phyloP scores from a whole-genome alignment of 2,113 vertebrate species.

The Vidua macroura region DNA sequence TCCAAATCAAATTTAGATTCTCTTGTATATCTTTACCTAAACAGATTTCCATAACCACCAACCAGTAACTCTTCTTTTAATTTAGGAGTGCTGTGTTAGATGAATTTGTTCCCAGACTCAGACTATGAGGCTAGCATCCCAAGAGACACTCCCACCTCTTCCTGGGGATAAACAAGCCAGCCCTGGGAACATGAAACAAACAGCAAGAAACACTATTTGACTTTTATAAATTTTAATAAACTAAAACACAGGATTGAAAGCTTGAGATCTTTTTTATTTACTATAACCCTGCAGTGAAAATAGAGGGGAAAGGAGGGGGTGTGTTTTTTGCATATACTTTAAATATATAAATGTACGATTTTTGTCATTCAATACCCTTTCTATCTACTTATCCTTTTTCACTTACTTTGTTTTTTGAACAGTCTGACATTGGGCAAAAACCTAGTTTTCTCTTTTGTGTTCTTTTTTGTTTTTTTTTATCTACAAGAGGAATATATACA shows the following conservation, averaged over 20 bases:
- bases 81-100: conserved; percentile 27
- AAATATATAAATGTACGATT: background rate
- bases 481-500: background rate
- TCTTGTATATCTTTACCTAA: conserved; percentile 28
- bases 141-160: conserved; percentile 56
- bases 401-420: background rate
- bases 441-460: background rate
- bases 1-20: conserved; percentile 29
- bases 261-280: background rate
- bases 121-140: conserved; percentile 25
- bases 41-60: conserved; percentile 43
- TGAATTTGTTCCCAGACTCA: conserved; percentile 46
- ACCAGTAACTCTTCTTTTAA: conserved; percentile 55
- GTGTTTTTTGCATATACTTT: background rate
- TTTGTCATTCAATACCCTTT: background rate
- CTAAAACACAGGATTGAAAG: background rate
- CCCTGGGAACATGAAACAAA: conserved; percentile 40
- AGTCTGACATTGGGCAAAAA: background rate
- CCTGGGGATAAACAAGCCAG: conserved; percentile 50
- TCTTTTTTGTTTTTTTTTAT: background rate
- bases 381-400: background rate
- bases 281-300: conserved; percentile 26
- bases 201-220: conserved; percentile 37
- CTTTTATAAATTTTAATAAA: conserved; percentile 53
- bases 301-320: background rate